Percentiles rank a stretch among this genome's conserved stretches.
Conservation (phyloP, 2,113 vertebrate genomes). For the Hippocampus abdominalis region DNA sequence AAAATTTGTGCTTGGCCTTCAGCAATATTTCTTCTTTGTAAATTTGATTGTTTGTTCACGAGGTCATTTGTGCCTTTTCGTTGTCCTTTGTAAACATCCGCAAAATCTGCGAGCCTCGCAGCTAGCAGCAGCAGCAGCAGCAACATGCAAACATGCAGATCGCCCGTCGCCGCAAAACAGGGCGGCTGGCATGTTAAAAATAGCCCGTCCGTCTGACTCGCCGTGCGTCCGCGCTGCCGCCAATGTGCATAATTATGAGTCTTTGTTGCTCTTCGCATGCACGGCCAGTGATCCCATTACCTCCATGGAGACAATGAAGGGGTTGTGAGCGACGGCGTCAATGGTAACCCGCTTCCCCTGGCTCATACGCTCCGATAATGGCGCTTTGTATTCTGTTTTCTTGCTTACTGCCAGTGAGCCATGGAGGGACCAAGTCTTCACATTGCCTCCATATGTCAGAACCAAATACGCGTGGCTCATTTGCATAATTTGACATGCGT, state of each 20-base stretch:
- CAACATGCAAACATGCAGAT: conserved; percentile 11
- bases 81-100: background rate
- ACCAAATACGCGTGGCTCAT: background rate
- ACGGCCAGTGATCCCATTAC: conserved; percentile 58
- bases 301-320: conserved; percentile 64
- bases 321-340: conserved; percentile 51
- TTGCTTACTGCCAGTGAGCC: conserved; percentile 41
- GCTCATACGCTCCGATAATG: conserved; percentile 55
- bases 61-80: background rate
- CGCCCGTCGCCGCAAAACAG: conserved; percentile 13
- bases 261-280: conserved; percentile 56
- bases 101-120: background rate
- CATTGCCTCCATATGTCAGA: conserved; percentile 6
- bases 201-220: conserved; percentile 43
- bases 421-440: conserved; percentile 50
- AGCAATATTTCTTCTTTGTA: too few relatives aligned
- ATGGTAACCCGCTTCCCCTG: conserved; percentile 40
- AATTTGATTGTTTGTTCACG: background rate
- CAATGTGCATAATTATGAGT: conserved; percentile 60
- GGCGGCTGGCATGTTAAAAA: conserved; percentile 46
- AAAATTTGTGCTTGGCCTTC: too few relatives aligned
- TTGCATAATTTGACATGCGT: background rate
- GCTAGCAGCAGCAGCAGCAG: conserved; percentile 3
- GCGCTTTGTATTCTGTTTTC: conserved; percentile 52
- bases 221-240: conserved; percentile 31